Percentiles rank a stretch among this genome's conserved stretches.
These are phyloP conservation scores for Apodemus agrarius DNA, from an alignment of 2,797 vertebrate genomes.

Conservation along the genomic window DNA sequence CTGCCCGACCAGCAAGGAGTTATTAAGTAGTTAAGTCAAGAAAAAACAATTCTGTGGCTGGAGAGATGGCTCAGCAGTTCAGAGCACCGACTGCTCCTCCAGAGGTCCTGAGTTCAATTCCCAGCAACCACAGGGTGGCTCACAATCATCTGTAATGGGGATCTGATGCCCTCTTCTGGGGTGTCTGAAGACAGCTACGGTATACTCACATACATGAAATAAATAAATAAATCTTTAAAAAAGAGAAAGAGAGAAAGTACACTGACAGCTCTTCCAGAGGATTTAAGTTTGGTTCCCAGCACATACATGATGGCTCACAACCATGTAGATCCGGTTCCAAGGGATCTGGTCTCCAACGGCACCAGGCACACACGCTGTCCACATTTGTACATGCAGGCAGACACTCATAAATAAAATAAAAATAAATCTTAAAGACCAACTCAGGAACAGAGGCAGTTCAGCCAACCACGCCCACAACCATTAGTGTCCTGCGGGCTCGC, in stretches of 20 bases:
- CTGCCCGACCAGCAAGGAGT: not conserved
- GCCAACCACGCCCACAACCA: fast-evolving
- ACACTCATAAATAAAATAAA: not conserved
- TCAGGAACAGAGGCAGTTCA: not conserved
- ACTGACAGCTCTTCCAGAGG: not conserved
- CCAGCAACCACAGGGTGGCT: not conserved
- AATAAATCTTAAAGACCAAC: not conserved
- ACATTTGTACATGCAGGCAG: not conserved
- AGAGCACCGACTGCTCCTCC: not conserved
- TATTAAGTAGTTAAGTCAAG: not conserved
- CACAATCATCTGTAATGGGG: not conserved
- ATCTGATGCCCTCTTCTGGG: too few relatives aligned
- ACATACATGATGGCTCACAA: not conserved
- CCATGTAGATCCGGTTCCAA: not conserved
- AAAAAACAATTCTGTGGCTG: not conserved
- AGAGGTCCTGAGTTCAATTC: not conserved
- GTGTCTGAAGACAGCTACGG: too few relatives aligned
- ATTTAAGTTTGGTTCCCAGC: not conserved
- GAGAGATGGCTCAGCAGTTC: not conserved
- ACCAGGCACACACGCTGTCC: not conserved
- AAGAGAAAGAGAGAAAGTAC: too few relatives aligned
- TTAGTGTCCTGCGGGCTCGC: fast-evolving
- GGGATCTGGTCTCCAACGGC: not conserved
- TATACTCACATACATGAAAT: too few relatives aligned
- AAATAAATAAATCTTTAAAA: too few relatives aligned